Evolutionary conservation across 1,140 invertebrate genomes (phyloP).

Genomic region (Octopus bimaculoides): DNA sequence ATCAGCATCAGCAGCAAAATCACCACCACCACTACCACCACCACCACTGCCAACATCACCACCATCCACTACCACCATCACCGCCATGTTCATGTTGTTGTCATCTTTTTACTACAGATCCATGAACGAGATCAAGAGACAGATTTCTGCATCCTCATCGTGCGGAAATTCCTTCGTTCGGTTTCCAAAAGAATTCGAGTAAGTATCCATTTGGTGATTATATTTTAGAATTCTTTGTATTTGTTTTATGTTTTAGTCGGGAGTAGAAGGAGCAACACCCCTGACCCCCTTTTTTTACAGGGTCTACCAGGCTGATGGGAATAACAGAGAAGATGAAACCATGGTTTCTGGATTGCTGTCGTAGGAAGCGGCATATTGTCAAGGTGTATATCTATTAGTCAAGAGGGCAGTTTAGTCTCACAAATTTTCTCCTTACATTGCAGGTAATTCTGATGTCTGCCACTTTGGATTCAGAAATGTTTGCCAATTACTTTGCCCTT

Average conservation of each 20-base stretch:
- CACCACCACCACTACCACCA: no score
- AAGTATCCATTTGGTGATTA: slow-evolving; percentile 14
- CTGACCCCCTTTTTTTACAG: no score
- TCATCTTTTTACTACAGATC: slow-evolving; percentile 34
- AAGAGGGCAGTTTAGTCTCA: neutral
- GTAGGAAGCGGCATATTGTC: no score
- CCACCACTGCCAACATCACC: no score
- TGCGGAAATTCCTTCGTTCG: slow-evolving; percentile 48
- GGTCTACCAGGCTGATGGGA: no score
- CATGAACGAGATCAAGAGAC: slow-evolving; percentile 57
- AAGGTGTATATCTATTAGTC: neutral
- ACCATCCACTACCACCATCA: no score
- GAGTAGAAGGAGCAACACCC: no score
- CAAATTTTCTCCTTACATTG: neutral
- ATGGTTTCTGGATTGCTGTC: no score
- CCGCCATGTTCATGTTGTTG: neutral
- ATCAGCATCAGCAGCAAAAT: accelerated
- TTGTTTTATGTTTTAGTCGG: no score
- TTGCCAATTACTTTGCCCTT: slow-evolving; percentile 51
- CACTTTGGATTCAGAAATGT: slow-evolving; percentile 51
- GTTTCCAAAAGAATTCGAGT: slow-evolving; percentile 65
- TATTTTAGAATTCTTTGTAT: no score
- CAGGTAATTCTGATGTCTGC: slow-evolving; percentile 56
- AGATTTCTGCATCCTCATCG: slow-evolving; percentile 52
- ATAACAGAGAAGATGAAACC: no score